Evolutionary conservation across 2,113 vertebrate species (phyloP), one percentile per base, ranked within the genome.

Genomic region (Butorides virescens): DNA sequence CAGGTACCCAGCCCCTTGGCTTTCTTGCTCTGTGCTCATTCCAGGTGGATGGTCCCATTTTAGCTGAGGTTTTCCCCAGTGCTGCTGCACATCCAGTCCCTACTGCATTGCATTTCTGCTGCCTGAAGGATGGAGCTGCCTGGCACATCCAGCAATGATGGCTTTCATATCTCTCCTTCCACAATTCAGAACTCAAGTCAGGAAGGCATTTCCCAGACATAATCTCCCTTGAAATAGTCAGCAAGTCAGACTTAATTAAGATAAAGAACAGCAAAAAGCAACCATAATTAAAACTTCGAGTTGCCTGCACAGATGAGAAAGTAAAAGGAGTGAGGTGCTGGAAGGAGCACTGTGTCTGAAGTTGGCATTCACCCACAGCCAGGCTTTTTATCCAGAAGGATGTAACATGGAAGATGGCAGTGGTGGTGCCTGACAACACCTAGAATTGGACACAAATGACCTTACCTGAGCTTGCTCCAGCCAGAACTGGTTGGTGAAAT

Each of bases 211-310:
- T 95, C 53, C 63, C 58, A 91, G 85, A 46, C 78, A 95, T 80
- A 86, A 88, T 93, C 78, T 94, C 86, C 77, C 93, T 78, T 82
- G 81, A 91, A 95, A 95, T 16, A 89, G 75, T 68, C 80, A 80
- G 88, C 61, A 93, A 95, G 88, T 84, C 74, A 95, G 92, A 95
- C 87, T 96, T 96, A 96, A 96, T 96, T 97, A 97, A 96, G 95
- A 97, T 96, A 93, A 96, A 91, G 87, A 92, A 86, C 53, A 93
- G 90, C 63, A 96, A 96, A 93, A 91, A 73, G 55, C 77, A 77
- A 58, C 74, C 53, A 85, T 95, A 96, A 96, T 96, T 97, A 93
- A 97, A 97, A 92, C 36, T 80, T 73, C 32, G 56, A 85, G 36
- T 52, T 6, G 1, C 74, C 62, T 94, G 36, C 62, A 87, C 70